Base-by-base conservation (phyloP, 2,888 invertebrate genomes). In the Pyrrhosoma nymphula region DNA sequence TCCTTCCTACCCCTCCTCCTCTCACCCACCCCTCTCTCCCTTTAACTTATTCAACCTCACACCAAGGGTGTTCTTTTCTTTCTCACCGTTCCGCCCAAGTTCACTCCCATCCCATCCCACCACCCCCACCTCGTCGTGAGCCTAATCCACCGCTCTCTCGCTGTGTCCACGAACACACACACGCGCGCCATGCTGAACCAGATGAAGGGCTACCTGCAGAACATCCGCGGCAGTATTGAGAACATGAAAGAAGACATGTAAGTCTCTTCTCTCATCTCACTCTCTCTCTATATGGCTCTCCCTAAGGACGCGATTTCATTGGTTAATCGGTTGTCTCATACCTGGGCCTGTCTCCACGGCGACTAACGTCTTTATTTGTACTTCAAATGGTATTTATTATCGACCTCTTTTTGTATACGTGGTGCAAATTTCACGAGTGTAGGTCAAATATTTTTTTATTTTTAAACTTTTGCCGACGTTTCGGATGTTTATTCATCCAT, bases 231-330 rank as follows among this genome's bases (percentile, higher is more conserved):
- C 30, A 95, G 95, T 35, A 88, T 95, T 23, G 95, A 95, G 23
- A 95, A 95, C 89, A 56, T 95, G 63, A 95, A 95, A 88, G 95
- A 95, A 47, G 95, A 95, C 30, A 82, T 95, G 95, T 95, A 55
- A 95, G 95, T 95, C 69, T 95, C 88, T 60, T 90, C 89, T 10
- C 90, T 35, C 26, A 56, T n/a, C 26, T 91, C 12, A n/a, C 56
- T 30, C 1, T 35, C 88, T 56, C n/a, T 89, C 30, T 30, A 12
- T 20, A 56, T 56, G 56, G 56, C 56, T 16, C 56, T 56, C 16
- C 10, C 56, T 16, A 56, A 56, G n/a, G n/a, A n/a, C n/a, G n/a
- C n/a, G n/a, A n/a, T n/a, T n/a, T n/a, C n/a, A n/a, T n/a, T n/a
- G n/a, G n/a, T n/a, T n/a, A n/a, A n/a, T n/a, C n/a, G n/a, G n/a